Base-by-base conservation (phyloP, 2,888 invertebrate genomes). In the Perdita meconis region DNA sequence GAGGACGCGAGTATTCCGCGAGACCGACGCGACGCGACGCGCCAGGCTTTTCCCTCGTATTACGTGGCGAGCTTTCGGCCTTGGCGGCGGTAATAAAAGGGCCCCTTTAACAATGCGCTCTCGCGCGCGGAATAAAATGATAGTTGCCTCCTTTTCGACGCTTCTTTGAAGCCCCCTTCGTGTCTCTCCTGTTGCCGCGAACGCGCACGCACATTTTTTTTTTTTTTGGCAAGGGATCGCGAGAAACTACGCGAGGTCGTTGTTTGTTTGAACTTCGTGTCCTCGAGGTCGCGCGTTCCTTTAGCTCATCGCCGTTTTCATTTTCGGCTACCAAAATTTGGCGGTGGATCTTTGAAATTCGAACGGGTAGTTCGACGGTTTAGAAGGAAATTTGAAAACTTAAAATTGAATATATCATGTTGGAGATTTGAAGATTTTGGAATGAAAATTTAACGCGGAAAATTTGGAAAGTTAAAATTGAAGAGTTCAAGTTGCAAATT, bases 21-120 rank as follows among this genome's bases (percentile, higher is more conserved):
- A n/a, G n/a, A n/a, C n/a, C n/a, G n/a, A n/a, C 61, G 50, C 69
- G 78, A 73, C 69, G 44, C 65, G 44, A 30, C 19, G 55, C 53
- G 50, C 3, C 70, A 65, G 73, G 63, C 73, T 77, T 81, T n/a
- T 78, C 80, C 72, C 63, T 50, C 74, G 75, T 75, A 75, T 82
- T 81, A 61, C 68, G 80, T 74, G 72, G 63, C 53, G 77, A 82
- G 79, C 77, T 82, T 84, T 84, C 75, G 84, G 70, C 82, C 84
- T 84, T 84, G 82, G 74, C 40, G 65, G 44, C 60, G 40, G 69
- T 73, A 80, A 83, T 80, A 84, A 84, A 84, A 83, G 66, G n/a
- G 73, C 74, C 50, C 63, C 71, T 73, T 69, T 74, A 78, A 77
- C 74, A 77, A 80, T 67, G 61, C 72, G 34, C 64, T 59, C 61